Base-by-base conservation (phyloP, 2,888 invertebrate species). In the Andrena hattorfiana region DNA sequence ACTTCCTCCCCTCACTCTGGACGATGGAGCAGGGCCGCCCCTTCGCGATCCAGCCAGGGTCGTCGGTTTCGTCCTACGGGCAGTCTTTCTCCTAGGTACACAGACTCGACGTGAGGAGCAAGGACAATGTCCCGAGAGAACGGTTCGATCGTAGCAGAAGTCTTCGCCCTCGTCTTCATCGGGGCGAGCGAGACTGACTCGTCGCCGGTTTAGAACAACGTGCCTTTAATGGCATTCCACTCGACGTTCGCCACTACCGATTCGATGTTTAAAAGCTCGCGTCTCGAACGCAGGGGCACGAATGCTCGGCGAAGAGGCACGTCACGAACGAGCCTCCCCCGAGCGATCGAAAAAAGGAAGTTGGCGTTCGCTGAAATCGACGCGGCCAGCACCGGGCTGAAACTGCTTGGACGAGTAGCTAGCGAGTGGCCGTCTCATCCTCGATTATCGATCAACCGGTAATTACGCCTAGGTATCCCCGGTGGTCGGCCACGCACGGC, bases 361-460 rank as follows among this genome's bases (percentile, higher is more conserved):
- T 3, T 2, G 28, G 5, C 68, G 69, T 30, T 54, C 56, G 60
- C 28, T 56, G 73, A 80, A 67, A 63, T 59, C 69, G 68, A 70
- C 74, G 67, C 82, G 74, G 26, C 63, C 74, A 62, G 7, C 42
- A 69, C 69, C 81, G 62, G 77, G 70, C 62, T 32, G 32, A 54
- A 74, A 85, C 79, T 82, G 85, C 48, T 64, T 0, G 56, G 71
- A 73, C 51, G 67, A 63, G 66, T 32, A 64, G 10, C 74, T 78
- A 78, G 85, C 82, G 73, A 80, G 63, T 20, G 32, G 42, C 64
- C 54, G 48, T 63, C 87, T 89, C 89, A 92, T 92, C 91, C 92
- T 92, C 92, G 91, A 89, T 87, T 92, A 93, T 93, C 92, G 93
- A 93, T 91, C 91, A 81, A 66, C 64, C 68, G 78, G 87, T 88